Evolutionary conservation across 1,140 invertebrate species (phyloP), one percentile per base, ranked within the genome.

Genomic region (Melanaphis sacchari): DNA sequence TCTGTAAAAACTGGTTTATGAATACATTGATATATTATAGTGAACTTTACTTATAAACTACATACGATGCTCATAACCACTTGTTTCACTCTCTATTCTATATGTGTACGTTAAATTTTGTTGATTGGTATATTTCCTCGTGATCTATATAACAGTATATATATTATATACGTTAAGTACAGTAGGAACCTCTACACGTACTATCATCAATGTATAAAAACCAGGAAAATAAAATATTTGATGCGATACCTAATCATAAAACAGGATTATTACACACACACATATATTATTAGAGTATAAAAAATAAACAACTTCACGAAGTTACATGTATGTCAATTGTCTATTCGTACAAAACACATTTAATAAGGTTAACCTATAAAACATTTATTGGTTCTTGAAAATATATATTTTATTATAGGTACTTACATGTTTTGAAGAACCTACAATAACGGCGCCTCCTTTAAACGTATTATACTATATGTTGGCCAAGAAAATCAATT

Each of bases 331-430:
- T 54, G 88, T 89, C 43, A 38, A 52, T 89, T 89, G 26, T 52
- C 9, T 36, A 54, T n/a, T 38, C 87, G 46, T 26, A 89, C 43
- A 11, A 52, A 49, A 89, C 36, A 22, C 59, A 76, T 89, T 89
- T 89, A 38, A 89, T 89, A 89, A 89, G 84, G 87, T 49, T 88
- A 49, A 41, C 43, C n/a, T 38, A 89, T 89, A 89, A 89, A 89
- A 89, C 43, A 24, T 89, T 89, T 89, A 89, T 89, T 52, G 87
- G 46, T 89, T 89, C n/a, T 89, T 38, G 87, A 89, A 52, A 89
- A 89, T 49, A 22, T 38, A 52, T 36, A 22, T 89, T 89, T 52
- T 89, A 88, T 88, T 88, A 38, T 40, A 31, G 88, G 36, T 52
- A 38, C 88, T 52, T 49, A 46, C 36, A n/a, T 46, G 7, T 46